A percentile compares a stretch with the other conserved stretches of the same genome.
Evolutionary conservation across 2,888 invertebrate genomes (phyloP).

Genomic region (Auanema freiburgensis): DNA sequence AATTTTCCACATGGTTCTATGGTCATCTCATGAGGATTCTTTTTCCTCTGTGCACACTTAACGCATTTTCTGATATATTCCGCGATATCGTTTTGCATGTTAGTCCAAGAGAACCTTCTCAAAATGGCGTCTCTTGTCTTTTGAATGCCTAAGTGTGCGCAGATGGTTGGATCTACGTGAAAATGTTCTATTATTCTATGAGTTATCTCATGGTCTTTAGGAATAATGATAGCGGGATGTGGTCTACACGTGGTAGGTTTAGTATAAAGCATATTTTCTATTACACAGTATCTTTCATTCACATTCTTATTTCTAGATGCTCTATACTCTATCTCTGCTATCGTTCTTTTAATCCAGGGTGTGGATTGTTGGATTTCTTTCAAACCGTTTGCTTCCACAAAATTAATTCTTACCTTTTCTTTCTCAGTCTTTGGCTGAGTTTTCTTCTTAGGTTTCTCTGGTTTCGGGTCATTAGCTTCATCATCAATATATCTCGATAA

Average conservation of each 20-base stretch:
- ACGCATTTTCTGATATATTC: conserved; percentile 12
- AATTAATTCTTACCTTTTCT: background rate
- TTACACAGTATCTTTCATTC: conserved; percentile 13
- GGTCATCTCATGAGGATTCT: conserved; percentile 13
- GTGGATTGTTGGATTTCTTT: conserved; percentile 12
- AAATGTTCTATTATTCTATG: conserved; percentile 13
- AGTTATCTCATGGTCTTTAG: background rate
- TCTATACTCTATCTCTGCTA: background rate
- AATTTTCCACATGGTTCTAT: conserved; percentile 18
- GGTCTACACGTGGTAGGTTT: background rate
- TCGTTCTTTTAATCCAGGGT: conserved; percentile 1
- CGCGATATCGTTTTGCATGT: conserved; percentile 13
- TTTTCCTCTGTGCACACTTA: conserved; percentile 16
- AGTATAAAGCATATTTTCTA: conserved; percentile 13
- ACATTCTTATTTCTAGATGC: background rate
- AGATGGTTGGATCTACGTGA: conserved; percentile 12
- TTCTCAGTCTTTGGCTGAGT: background rate
- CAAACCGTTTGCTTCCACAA: background rate
- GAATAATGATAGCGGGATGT: conserved; percentile 13
- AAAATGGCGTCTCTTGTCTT: conserved; percentile 12
- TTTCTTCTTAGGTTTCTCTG: conserved; percentile 6
- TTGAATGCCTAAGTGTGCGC: conserved; percentile 21
- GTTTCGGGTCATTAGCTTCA: conserved; percentile 12
- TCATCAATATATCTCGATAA: conserved; percentile 24
- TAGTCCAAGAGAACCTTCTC: conserved; percentile 17